Base-by-base conservation (phyloP, 2,113 vertebrate species). In the Forbesichthys papilliferus region DNA sequence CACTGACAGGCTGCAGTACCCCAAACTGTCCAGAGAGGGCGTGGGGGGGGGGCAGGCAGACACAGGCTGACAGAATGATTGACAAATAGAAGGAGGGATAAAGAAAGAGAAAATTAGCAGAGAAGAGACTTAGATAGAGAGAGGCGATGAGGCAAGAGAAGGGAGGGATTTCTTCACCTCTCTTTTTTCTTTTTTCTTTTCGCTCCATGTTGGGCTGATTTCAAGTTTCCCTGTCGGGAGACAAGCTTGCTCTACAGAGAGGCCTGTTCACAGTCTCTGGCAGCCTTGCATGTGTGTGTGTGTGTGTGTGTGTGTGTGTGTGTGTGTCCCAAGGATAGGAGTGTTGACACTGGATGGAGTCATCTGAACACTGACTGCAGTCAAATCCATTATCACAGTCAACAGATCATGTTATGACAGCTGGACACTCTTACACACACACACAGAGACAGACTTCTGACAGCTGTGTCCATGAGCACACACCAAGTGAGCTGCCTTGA, bases 321-420 rank as follows among this genome's bases (percentile, higher is more conserved):
- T 66, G 64, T 54, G 48, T 65, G 61, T 64, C 49, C 56, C 42
- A 68, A 68, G 68, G 49, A 10, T 27, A 27, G 27, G 27, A 58
- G 64, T 11, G 55, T 57, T n/a, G 36, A 53, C 49, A 49, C 20
- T 51, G 77, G 65, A 71, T 64, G 52, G 71, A 84, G 66, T 85
- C 69, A 78, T 70, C 61, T 71, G 71, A 78, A 83, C 76, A 68
- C 70, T 76, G 77, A 83, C 81, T 88, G 72, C 69, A 89, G 70
- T 82, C 75, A 78, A 76, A 85, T 66, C 68, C 66, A 77, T 87
- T 75, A 79, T 71, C 71, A 64, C 71, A 68, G 67, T 73, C 84
- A 63, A 73, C 18, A 54, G 9, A 69, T 27, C 68, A 14, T 58
- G 34, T 49, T 49, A 52, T 61, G 67, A 80, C 69, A 82, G 67